Conservation (phyloP, 2,113 vertebrate genomes). For the Arvicanthis niloticus region DNA sequence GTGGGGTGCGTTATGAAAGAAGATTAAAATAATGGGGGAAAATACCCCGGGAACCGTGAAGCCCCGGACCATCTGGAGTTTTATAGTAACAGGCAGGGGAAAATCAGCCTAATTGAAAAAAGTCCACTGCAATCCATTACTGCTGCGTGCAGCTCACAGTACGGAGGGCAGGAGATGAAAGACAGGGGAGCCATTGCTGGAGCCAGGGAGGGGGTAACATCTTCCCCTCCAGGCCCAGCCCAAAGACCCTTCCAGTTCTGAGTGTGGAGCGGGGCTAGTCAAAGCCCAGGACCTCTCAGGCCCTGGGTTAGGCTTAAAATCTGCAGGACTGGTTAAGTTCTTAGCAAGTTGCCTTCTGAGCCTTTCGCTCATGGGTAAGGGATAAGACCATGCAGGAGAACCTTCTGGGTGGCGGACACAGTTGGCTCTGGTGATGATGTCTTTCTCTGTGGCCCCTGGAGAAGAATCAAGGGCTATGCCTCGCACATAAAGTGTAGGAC, state of each 20-base stretch:
- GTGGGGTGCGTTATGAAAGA: conserved; percentile 87
- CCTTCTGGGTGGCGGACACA: not conserved
- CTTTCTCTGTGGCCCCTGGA: not conserved
- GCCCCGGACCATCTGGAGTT: conserved; percentile 89
- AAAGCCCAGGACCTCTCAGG: not conserved
- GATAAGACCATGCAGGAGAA: not conserved
- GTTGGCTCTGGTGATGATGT: not conserved
- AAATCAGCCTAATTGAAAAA: conserved; percentile 89
- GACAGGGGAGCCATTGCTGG: conserved; percentile 54
- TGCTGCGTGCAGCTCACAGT: conserved; percentile 82
- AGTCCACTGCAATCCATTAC: conserved; percentile 85
- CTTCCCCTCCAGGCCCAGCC: conserved; percentile 70
- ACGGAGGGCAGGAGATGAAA: conserved; percentile 85
- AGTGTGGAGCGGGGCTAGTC: not conserved
- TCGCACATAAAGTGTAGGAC: not conserved
- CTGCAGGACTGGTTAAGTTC: not conserved
- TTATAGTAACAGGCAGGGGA: conserved; percentile 87
- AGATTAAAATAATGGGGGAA: conserved; percentile 89
- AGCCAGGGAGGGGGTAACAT: conserved; percentile 64
- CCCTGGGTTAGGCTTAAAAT: not conserved
- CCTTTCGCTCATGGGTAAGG: not conserved
- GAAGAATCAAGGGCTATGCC: not conserved
- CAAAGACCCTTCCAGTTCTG: not conserved
- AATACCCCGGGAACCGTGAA: conserved; percentile 89
- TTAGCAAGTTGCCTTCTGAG: not conserved